A percentile compares a stretch with the other conserved stretches of the same genome.
phyloP scores from a whole-genome alignment of 2,113 vertebrate species.

The Pongo abelii region DNA sequence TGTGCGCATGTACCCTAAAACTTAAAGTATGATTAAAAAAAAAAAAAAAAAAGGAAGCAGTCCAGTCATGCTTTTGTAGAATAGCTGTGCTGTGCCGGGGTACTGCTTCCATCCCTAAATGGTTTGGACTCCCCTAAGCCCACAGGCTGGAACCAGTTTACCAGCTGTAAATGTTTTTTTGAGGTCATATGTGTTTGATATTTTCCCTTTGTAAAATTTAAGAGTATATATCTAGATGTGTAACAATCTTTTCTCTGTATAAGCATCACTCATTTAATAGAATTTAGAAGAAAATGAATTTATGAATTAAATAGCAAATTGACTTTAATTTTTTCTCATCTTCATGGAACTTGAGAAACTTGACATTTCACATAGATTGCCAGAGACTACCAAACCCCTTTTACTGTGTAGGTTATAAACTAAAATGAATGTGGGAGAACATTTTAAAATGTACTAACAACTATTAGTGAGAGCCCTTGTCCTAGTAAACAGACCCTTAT shows the following conservation, averaged over 20 bases:
- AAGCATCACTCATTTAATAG: neutral
- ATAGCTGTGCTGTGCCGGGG: no score
- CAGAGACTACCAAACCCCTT: neutral
- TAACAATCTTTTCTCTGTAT: neutral
- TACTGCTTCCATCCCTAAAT: no score
- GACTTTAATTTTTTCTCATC: slow-evolving; percentile 17
- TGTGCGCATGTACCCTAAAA: no score
- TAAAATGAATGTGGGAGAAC: neutral
- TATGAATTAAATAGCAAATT: slow-evolving; percentile 32
- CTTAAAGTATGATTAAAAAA: no score
- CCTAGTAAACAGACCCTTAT: neutral
- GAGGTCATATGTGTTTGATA: neutral
- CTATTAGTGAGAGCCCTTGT: neutral
- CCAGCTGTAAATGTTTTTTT: slow-evolving; percentile 35
- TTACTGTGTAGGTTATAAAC: neutral
- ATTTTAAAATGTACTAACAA: neutral
- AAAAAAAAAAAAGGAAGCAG: no score
- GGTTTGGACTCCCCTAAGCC: no score
- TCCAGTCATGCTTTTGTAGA: no score
- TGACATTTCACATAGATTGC: neutral
- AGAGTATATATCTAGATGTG: neutral
- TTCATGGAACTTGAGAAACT: slow-evolving; percentile 16
- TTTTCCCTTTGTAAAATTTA: slow-evolving; percentile 44
- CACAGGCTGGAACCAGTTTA: neutral
- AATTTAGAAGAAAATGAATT: neutral